Base-by-base conservation (phyloP, 30 jellyfish, hydroid and myxozoan genomes). In the Sanderia malayensis region DNA sequence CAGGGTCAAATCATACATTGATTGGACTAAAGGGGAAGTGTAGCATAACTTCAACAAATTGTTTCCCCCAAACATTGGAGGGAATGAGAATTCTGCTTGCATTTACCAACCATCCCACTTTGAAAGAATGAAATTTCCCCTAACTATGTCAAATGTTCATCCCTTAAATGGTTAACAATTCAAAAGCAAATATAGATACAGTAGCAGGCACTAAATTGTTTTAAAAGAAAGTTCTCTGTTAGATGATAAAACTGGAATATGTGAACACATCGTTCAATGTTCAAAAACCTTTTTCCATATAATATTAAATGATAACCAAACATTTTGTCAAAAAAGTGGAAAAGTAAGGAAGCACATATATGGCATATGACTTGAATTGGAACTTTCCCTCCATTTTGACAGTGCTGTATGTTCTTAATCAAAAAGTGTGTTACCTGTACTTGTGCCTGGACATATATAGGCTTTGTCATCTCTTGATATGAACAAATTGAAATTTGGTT, bases 211-310 rank as follows among this genome's bases (percentile, higher is more conserved):
- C 52, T 37, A 13, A 6, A 37, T 37, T 37, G 52, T 37, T 37
- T 37, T 37, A 37, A 37, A 37, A 37, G 81, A 79, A 19, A 85
- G 69, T 15, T 85, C 91, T 15, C 91, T 86, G 28, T 65, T 86
- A 31, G 66, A 79, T 9, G 91, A 79, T 27, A 79, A 72, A 18
- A 79, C 91, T 22, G 91, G 91, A 37, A 37, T 6, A 37, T 37
- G 52, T 37, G 52, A 37, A 37, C 52, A 37, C 52, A 37, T 37
- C 52, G 6, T 37, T 37, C 52, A 37, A 37, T 37, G 52, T 37
- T 37, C 52, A 37, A 37, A 37, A 37, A 37, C 52, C 52, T 37
- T 37, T 37, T 37, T 37, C 52, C 52, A 37, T 37, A 37, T 37
- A 37, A 37, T 37, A 4, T 37, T 13, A 37, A 37, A 13, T 37